These are phyloP conservation scores for Aythya baeri DNA, from an alignment of 2,113 vertebrate genomes.

Conservation along the genomic window DNA sequence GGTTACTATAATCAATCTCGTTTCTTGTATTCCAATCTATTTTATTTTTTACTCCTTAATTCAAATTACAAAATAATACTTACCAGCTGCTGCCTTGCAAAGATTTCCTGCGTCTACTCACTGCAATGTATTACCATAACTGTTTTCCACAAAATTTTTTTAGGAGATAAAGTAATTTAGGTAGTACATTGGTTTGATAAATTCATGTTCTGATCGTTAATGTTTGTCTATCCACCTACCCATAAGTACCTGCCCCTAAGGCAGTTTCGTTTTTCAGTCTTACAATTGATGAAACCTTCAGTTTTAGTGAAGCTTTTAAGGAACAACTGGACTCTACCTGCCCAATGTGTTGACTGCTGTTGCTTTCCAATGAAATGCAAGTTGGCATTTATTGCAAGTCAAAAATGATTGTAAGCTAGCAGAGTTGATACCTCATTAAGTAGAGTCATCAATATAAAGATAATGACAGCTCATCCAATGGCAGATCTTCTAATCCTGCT, in stretches of 20 bases:
- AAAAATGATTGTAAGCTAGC: background rate
- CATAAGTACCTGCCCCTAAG: background rate
- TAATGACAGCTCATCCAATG: background rate
- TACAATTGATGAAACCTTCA: background rate
- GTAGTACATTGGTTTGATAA: background rate
- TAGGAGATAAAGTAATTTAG: background rate
- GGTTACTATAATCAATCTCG: accelerated
- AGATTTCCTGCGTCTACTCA: background rate
- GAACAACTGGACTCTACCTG: background rate
- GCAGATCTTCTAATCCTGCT: background rate
- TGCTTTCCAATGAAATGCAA: background rate
- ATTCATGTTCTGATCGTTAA: background rate
- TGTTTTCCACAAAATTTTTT: background rate
- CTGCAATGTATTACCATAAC: background rate
- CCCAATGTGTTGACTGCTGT: background rate
- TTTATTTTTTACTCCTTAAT: background rate
- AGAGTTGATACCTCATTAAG: background rate
- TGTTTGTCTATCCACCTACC: background rate
- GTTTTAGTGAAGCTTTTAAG: background rate
- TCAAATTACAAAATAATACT: background rate
- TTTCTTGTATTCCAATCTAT: background rate
- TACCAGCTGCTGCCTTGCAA: background rate
- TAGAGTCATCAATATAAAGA: background rate
- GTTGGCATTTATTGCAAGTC: background rate
- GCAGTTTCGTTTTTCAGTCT: background rate